phyloP scores from a whole-genome alignment of 1,140 invertebrate species.

The Homalodisca vitripennis region DNA sequence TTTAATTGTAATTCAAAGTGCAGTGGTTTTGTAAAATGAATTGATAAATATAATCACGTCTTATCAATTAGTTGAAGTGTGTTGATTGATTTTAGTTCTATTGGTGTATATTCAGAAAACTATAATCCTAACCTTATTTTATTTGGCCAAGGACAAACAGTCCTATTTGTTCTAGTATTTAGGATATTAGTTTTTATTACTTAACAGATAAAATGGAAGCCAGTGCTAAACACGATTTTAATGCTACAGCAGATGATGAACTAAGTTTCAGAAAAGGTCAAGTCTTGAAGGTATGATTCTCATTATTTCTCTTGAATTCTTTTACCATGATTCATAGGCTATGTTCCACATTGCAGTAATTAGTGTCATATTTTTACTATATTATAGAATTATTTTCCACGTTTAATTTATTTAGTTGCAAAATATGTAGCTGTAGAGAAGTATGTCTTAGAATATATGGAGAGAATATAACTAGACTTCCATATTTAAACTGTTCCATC shows the following conservation, averaged over 20 bases:
- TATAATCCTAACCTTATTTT: slow-evolving; percentile 25
- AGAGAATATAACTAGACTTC: no score
- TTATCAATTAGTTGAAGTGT: not conserved
- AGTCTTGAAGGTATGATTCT: slow-evolving; percentile 82
- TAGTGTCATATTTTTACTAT: no score
- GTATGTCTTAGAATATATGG: no score
- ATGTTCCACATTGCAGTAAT: no score
- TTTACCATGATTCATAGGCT: not conserved
- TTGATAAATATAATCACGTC: not conserved
- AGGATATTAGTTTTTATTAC: not conserved
- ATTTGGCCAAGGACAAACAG: slow-evolving; percentile 17
- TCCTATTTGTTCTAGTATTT: not conserved
- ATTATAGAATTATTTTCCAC: no score
- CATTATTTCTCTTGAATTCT: not conserved
- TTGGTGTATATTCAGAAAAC: not conserved
- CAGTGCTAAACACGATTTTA: slow-evolving; percentile 97
- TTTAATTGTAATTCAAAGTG: not conserved
- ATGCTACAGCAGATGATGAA: slow-evolving; percentile 96
- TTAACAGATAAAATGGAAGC: slow-evolving; percentile 83
- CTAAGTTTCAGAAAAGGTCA: slow-evolving; percentile 95
- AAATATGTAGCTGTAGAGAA: no score
- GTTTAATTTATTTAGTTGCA: no score
- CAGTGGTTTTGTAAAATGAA: not conserved
- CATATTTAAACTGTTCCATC: no score
- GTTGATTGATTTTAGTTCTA: not conserved